A percentile compares a stretch with the other conserved stretches of the same genome.
Conservation (phyloP, 64 coral and sea anemone genomes). For the Porites australiensis region DNA sequence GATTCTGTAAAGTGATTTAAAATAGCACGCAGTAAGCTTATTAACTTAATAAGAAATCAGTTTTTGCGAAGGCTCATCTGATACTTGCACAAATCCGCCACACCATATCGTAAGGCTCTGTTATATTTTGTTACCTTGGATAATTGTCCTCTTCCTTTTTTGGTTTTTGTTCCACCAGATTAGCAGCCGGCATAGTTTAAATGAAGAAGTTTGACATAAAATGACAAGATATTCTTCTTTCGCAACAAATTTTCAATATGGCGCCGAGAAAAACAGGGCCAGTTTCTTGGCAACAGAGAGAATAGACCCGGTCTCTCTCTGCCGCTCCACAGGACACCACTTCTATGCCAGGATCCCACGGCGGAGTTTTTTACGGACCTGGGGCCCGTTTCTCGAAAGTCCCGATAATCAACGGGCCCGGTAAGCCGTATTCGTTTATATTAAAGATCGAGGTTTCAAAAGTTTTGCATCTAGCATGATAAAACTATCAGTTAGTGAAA, state of each 20-base stretch:
- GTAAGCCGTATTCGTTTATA: too few species aligned
- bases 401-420: too few species aligned
- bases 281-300: constrained; percentile 25
- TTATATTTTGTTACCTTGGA: constrained; percentile 67
- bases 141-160: constrained; percentile 74
- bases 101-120: not conserved
- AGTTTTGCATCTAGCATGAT: too few species aligned
- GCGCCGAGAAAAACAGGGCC: constrained; percentile 1
- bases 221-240: not conserved
- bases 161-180: constrained; percentile 20
- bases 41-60: too few species aligned
- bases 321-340: not conserved
- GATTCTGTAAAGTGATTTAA: constrained; percentile 54
- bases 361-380: too few species aligned
- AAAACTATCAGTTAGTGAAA: too few species aligned
- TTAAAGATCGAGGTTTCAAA: too few species aligned
- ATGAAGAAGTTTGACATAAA: not conserved
- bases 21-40: not conserved
- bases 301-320: not conserved
- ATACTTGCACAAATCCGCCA: too few species aligned
- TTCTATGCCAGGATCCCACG: too few species aligned
- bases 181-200: constrained; percentile 43
- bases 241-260: constrained; percentile 32
- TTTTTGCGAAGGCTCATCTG: too few species aligned
- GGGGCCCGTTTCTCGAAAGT: too few species aligned